Evolutionary conservation across 2,113 vertebrate species (phyloP), one percentile per base, ranked within the genome.

Genomic region (Gopherus evgoodei): DNA sequence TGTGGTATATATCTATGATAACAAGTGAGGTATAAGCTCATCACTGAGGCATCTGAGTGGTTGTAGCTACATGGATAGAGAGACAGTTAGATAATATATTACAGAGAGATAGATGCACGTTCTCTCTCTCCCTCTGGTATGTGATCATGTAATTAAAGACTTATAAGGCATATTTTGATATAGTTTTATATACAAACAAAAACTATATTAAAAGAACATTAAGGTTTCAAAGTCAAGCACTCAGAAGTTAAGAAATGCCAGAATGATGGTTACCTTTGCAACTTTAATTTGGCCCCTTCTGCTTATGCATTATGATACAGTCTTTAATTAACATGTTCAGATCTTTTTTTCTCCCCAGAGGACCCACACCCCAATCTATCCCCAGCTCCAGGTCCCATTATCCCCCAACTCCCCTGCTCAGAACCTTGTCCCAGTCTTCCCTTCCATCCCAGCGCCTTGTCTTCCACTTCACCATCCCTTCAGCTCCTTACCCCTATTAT

Each of bases 321-420:
- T 65, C 62, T 35, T 65, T 65, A 65, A 35, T 65, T n/a, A 65
- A 65, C 31, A 65, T 19, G 19, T 42, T 42, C 69, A 42, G 44
- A 25, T 44, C 17, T 22, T 24, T 22, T 42, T 75, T 75, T 25
- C 9, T 24, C 62, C 9, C 10, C 22, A 75, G 22, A 65, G 31
- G 14, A 75, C n/a, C 21, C 5, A 44, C 11, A 24, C 19, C 65
- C 11, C 72, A 42, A 22, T 42, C 72, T 24, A 2, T 22, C 22
- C 17, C 38, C 38, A 44, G 29, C 17, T 16, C 87, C 5, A 6
- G 8, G 29, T 25, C 1, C 0, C 13, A 44, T 50, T 12, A 14
- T 78, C 25, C 50, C 54, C 24, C 38, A 19, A 1, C 76, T 29
- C 29, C 31, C 56, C 31, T 1, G 0, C 16, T 59, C 19, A 35